Evolutionary conservation across 1,140 invertebrate genomes (phyloP), one percentile per base, ranked within the genome.

Genomic region (Nylanderia fulva): DNA sequence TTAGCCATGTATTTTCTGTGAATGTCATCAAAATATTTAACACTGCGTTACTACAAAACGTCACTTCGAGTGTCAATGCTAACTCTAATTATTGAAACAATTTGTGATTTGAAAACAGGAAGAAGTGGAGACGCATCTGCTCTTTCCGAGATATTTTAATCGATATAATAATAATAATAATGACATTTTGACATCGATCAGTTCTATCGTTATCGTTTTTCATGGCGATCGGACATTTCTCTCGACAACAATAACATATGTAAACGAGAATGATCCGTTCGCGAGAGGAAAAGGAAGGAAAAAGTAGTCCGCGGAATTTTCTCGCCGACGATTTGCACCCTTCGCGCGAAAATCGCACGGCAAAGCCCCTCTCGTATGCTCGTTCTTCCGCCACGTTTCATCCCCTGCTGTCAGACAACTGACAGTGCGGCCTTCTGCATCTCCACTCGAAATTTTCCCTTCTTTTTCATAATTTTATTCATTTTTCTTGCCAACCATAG

Each of bases 401-500:
- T 90, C 87, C 90, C 77, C 85, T 66, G 68, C 88, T 92, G 91
- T 92, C 92, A 90, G 90, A 88, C 89, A 86, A 86, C 88, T 92
- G 82, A 84, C 82, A 85, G 72, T 79, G 39, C 72, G 61, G 52
- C 61, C 56, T 63, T 29, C 33, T 64, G 71, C 80, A 64, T 77
- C 80, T 84, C 80, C 29, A 80, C 84, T 84, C 56, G 69, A 85
- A 85, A 85, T 85, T 85, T 83, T 85, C 84, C 66, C 82, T 79
- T 75, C 77, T 82, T 82, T 82, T 82, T 82, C 86, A 84, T 95
- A 94, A 95, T 95, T 94, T 95, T 95, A 95, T 95, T 95, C 94
- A 95, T 94, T 95, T 95, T 95, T 95, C 94, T 94, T 93, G 92
- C 87, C 90, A 85, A 87, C 90, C 75, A 86, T 86, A 63, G 69